Percentiles rank a stretch among this genome's conserved stretches.
phyloP scores from a whole-genome alignment of 2,888 invertebrate genomes.

The Thalpophila matura region DNA sequence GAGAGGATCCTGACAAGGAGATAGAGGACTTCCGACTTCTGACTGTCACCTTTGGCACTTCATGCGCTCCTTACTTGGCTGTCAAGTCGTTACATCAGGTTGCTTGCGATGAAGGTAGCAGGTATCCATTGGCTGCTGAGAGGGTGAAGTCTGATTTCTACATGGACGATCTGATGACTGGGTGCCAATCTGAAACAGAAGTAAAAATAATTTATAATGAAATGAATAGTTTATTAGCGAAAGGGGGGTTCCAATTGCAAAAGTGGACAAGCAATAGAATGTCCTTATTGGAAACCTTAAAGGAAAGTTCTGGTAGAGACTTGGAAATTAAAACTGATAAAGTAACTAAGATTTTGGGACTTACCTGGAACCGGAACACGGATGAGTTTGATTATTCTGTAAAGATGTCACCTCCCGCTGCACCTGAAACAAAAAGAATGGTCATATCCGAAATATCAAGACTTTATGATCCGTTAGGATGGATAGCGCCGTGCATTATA shows the following conservation, averaged over 20 bases:
- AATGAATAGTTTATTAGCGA: background rate
- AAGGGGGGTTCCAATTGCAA: conserved; percentile 1
- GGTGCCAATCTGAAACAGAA: background rate
- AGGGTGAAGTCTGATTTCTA: background rate
- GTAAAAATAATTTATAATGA: background rate
- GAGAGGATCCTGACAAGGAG: too few relatives aligned
- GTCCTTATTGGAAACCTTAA: background rate
- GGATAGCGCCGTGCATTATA: background rate
- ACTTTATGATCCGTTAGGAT: background rate
- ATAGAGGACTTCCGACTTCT: too few relatives aligned
- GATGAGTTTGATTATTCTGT: background rate
- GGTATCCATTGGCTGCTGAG: background rate
- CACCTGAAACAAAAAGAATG: conserved; percentile 7
- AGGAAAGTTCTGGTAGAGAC: background rate
- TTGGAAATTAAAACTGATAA: background rate
- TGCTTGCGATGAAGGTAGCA: background rate
- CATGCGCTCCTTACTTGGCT: too few relatives aligned
- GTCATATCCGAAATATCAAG: background rate
- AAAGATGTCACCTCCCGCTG: rapidly evolving
- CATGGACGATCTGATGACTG: background rate
- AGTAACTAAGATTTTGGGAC: background rate
- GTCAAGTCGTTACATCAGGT: background rate
- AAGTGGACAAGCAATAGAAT: conserved; percentile 9
- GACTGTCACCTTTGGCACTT: too few relatives aligned
- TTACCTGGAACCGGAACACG: background rate